Percentiles rank a stretch among this genome's conserved stretches.
These are phyloP conservation scores for Drosophila quadrilineata DNA, from an alignment of 1,140 invertebrate genomes.

Conservation along the genomic window DNA sequence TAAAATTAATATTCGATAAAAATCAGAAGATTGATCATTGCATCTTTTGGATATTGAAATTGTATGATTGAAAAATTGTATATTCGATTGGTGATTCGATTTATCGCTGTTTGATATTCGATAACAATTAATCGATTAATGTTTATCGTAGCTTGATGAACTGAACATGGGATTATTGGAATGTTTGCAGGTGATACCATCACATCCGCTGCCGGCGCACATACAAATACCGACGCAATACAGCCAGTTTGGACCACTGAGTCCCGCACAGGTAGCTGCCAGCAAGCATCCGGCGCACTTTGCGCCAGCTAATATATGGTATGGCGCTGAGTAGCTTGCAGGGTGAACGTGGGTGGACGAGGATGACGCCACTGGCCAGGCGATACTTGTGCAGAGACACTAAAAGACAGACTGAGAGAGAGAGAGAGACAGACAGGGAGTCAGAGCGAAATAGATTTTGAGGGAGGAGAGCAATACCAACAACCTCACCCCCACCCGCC, in stretches of 20 bases:
- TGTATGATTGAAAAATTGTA: too few relatives aligned
- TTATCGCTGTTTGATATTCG: too few relatives aligned
- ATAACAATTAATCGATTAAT: not conserved
- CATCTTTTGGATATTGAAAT: too few relatives aligned
- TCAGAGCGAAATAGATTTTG: too few relatives aligned
- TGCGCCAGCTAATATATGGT: constrained; percentile 88
- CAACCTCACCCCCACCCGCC: constrained; percentile 21
- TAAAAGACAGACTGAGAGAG: too few relatives aligned
- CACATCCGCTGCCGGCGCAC: constrained; percentile 92
- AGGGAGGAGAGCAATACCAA: constrained; percentile 3
- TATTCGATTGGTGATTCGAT: too few relatives aligned
- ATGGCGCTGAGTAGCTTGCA: constrained; percentile 84
- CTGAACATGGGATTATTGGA: too few relatives aligned
- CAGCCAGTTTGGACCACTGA: constrained; percentile 86
- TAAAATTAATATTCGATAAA: too few relatives aligned
- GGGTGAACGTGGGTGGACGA: constrained; percentile 42
- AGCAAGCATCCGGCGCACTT: constrained; percentile 86
- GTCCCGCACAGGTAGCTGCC: constrained; percentile 85
- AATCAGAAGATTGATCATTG: too few relatives aligned
- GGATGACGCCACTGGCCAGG: constrained; percentile 20
- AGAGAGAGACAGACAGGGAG: too few relatives aligned
- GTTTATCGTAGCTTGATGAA: not conserved
- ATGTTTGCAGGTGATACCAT: constrained; percentile 81
- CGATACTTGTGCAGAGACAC: constrained; percentile 7
- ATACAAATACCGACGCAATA: constrained; percentile 88